Percentiles rank a stretch among this genome's conserved stretches.
Evolutionary conservation across 1,140 invertebrate species (phyloP).

Genomic region (Leptopilina boulardi): DNA sequence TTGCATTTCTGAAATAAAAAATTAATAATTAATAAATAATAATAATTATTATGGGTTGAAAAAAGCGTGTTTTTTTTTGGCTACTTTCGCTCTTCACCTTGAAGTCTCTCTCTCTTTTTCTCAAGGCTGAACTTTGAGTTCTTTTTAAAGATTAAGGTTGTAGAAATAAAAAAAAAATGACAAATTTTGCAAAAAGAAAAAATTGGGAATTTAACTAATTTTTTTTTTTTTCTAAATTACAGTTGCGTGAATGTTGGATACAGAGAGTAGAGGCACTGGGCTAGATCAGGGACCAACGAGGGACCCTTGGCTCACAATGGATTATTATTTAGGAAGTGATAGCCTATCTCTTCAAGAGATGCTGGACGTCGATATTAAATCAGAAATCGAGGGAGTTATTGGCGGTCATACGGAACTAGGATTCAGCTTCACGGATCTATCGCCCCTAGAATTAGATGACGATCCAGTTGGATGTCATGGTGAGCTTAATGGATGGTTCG

Average conservation of each 20-base stretch:
- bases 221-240: constrained; percentile 46
- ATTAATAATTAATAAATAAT: no score
- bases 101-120: neutral
- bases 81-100: constrained; percentile 24
- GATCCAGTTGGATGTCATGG: constrained; percentile 77
- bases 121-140: neutral
- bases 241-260: constrained; percentile 75
- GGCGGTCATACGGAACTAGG: constrained; percentile 76
- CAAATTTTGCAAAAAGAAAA: neutral
- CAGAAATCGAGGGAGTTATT: constrained; percentile 86
- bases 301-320: constrained; percentile 76
- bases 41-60: no score
- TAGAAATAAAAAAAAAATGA: neutral
- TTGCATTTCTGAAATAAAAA: no score
- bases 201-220: neutral
- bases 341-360: constrained; percentile 84
- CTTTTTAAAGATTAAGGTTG: constrained; percentile 10
- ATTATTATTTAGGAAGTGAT: constrained; percentile 77
- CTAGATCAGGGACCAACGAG: constrained; percentile 72
- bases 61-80: neutral
- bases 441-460: constrained; percentile 82
- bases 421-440: constrained; percentile 81
- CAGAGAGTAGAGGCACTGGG: constrained; percentile 71
- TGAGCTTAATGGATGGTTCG: constrained; percentile 77
- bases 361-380: constrained; percentile 88